These are phyloP conservation scores for Emberiza fucata DNA, from an alignment of 2,113 vertebrate genomes.

Conservation along the genomic window DNA sequence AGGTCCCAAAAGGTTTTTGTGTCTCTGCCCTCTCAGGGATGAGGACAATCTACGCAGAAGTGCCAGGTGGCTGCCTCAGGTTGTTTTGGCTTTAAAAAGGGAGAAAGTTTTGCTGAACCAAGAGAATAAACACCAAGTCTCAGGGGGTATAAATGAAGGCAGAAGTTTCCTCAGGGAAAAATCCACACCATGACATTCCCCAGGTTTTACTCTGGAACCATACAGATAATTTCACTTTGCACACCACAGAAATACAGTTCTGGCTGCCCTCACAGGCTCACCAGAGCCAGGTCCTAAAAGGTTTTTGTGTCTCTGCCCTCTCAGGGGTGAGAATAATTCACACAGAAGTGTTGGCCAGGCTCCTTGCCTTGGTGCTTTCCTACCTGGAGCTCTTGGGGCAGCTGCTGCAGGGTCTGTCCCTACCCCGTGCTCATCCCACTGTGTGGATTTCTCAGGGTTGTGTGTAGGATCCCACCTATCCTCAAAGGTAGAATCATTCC, in stretches of 20 bases:
- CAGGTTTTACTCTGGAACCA: not conserved
- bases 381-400: slow-evolving; percentile 69
- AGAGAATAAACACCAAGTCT: not conserved
- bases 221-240: not conserved
- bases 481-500: slow-evolving; percentile 67
- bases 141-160: not conserved
- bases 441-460: slow-evolving; percentile 72
- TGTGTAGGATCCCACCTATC: not conserved
- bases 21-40: slow-evolving; percentile 55
- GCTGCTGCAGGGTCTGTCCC: slow-evolving; percentile 66
- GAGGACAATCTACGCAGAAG: slow-evolving; percentile 56
- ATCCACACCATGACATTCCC: not conserved
- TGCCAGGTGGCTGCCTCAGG: not conserved
- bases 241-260: not conserved
- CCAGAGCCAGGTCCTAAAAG: not conserved
- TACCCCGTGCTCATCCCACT: slow-evolving; percentile 75
- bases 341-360: slow-evolving; percentile 74
- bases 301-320: not conserved
- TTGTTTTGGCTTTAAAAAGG: not conserved
- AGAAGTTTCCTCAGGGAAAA: not conserved
- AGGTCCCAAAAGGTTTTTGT: not conserved
- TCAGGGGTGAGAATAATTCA: slow-evolving; percentile 73
- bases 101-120: not conserved
- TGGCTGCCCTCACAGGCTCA: not conserved
- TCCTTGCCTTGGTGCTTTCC: slow-evolving; percentile 55